Evolutionary conservation across 2,113 vertebrate genomes (phyloP).

Genomic region (Nerophis lumbriciformis): DNA sequence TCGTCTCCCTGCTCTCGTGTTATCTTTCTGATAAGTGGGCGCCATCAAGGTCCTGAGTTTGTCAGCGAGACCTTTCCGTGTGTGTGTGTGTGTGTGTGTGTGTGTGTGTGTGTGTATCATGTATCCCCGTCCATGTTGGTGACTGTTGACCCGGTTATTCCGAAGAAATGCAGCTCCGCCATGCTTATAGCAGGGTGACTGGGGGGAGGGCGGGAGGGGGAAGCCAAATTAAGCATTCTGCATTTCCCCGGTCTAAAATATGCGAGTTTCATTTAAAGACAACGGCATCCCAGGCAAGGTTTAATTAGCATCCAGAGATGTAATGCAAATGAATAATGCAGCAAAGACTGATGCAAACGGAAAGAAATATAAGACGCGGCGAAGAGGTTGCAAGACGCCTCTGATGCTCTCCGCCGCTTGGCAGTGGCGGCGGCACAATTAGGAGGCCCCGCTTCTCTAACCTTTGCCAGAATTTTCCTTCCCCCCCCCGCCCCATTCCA

Average conservation of each 20-base stretch:
- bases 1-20: slow-evolving; percentile 4
- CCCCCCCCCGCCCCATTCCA: slow-evolving; percentile 43
- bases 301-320: slow-evolving; percentile 72
- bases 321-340: slow-evolving; percentile 80
- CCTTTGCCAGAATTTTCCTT: slow-evolving; percentile 59
- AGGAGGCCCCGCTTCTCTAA: slow-evolving; percentile 53
- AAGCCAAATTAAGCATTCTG: slow-evolving; percentile 62
- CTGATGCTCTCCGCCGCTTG: slow-evolving; percentile 1
- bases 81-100: too few species aligned
- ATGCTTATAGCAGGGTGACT: neutral
- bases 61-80: slow-evolving; percentile 27
- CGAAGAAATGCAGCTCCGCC: neutral
- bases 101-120: slow-evolving; percentile 26
- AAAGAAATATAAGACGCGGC: slow-evolving; percentile 63
- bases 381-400: slow-evolving; percentile 29
- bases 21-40: slow-evolving; percentile 4
- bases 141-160: slow-evolving; percentile 59
- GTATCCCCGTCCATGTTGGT: slow-evolving; percentile 47
- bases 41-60: slow-evolving; percentile 41
- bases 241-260: slow-evolving; percentile 68
- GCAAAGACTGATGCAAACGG: slow-evolving; percentile 71
- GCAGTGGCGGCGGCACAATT: slow-evolving; percentile 45
- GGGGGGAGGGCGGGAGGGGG: neutral
- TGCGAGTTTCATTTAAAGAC: slow-evolving; percentile 76
- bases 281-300: slow-evolving; percentile 65